Percentiles rank a stretch among this genome's conserved stretches.
Conservation (phyloP, 2,888 invertebrate species). For the Morpho helenor region DNA sequence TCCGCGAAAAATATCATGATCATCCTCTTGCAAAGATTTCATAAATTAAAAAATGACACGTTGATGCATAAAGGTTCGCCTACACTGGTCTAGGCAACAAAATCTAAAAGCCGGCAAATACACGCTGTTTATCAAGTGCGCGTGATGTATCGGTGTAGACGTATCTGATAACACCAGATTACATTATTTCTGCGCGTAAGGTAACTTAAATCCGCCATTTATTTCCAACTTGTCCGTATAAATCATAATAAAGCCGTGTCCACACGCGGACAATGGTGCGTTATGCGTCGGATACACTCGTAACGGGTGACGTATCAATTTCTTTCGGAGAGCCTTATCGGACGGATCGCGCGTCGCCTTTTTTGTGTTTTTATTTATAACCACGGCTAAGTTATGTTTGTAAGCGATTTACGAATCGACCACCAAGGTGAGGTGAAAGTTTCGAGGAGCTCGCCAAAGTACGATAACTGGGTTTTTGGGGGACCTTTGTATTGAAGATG, state of each 20-base stretch:
- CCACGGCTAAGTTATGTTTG: constrained; percentile 18
- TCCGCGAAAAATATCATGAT: too few relatives aligned
- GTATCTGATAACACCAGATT: constrained; percentile 18
- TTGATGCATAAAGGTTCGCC: too few relatives aligned
- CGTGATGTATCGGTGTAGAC: constrained; percentile 9
- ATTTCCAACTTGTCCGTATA: constrained; percentile 26
- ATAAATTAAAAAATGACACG: not conserved
- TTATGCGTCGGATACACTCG: constrained; percentile 33
- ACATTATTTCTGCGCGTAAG: constrained; percentile 17
- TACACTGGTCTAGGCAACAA: too few relatives aligned
- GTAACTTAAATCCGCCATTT: constrained; percentile 29
- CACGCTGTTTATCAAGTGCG: constrained; percentile 1
- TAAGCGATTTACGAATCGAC: constrained; percentile 23
- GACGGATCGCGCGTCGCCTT: constrained; percentile 26
- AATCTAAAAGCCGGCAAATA: not conserved
- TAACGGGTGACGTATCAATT: constrained; percentile 45
- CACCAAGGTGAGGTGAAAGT: constrained; percentile 17
- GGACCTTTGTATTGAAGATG: constrained; percentile 3
- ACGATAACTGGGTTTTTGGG: constrained; percentile 3
- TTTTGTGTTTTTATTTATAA: constrained; percentile 30
- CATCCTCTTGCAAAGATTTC: too few relatives aligned
- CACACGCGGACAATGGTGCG: constrained; percentile 35
- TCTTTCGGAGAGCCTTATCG: constrained; percentile 32
- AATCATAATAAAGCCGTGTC: constrained; percentile 36
- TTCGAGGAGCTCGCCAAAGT: constrained; percentile 4